Base-by-base conservation (phyloP, 2,113 vertebrate species). In the Bubo blakistoni region DNA sequence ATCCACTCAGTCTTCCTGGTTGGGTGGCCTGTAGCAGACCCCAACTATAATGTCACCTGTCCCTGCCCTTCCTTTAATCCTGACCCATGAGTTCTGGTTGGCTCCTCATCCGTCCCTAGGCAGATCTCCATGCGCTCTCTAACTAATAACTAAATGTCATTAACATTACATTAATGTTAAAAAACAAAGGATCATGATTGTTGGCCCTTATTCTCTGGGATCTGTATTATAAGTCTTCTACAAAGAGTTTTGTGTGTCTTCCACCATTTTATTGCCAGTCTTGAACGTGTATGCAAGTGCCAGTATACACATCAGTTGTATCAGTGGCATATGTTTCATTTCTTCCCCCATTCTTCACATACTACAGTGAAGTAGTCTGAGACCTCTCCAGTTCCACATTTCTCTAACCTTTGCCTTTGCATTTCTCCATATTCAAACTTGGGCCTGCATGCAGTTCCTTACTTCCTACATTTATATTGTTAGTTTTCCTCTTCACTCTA, bases 261-360 rank as follows among this genome's bases (percentile, higher is more conserved):
- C 17, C 27, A 32, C 46, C 27, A 15, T 51, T 73, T 79, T 44
- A 71, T 30, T 90, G 22, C 16, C 38, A 71, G 11, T 65, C 16
- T 34, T 54, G 9, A 54, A 46, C 29, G 13, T 62, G 25, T 49
- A 49, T 22, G 7, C 42, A 55, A 47, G 34, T 52, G 20, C 22
- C 40, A 77, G 25, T 40, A 15, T 32, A 71, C 30, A 27, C 17
- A 26, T n/a, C 24, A 34, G 30, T 34, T 59, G 46, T 66, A 25
- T 7, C 29, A 11, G 11, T 52, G 44, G 12, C 42, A 20, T 2
- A 6, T 21, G 2, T 54, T 62, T 61, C 1, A 0, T n/a, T 55
- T 79, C 21, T n/a, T 32, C 36, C 27, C 14, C 15, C 24, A 40
- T 94, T 71, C 46, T 40, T 90, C 69, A 76, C 17, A 36, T 42